phyloP scores from a whole-genome alignment of 2,113 vertebrate species.

The Nannobrachium achirus region DNA sequence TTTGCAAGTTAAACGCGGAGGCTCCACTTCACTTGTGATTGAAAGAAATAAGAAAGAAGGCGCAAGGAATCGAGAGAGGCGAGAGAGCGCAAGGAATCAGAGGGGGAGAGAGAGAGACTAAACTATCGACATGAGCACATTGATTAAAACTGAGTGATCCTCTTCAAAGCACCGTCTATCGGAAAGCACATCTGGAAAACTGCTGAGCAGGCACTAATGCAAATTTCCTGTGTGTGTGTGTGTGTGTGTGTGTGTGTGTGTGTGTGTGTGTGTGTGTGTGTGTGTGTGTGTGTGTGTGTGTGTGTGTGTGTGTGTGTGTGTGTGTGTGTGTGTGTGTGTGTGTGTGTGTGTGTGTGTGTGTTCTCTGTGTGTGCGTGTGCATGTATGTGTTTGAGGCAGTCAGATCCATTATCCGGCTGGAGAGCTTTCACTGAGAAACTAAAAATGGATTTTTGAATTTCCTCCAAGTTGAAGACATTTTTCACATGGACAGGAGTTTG shows the following conservation, averaged over 20 bases:
- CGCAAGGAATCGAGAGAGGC: conserved; percentile 3
- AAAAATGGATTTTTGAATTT: conserved; percentile 69
- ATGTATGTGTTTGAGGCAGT: conserved; percentile 17
- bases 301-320: neutral
- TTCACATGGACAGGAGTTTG: conserved; percentile 52
- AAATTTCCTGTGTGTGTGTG: conserved; percentile 43
- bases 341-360: conserved; percentile 10
- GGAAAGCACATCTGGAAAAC: conserved; percentile 58
- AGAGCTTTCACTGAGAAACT: conserved; percentile 57
- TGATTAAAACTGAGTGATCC: conserved; percentile 63
- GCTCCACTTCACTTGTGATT: conserved; percentile 41
- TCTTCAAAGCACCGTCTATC: conserved; percentile 52
- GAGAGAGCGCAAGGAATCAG: conserved; percentile 1
- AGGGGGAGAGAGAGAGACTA: conserved; percentile 20
- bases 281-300: conserved; percentile 12
- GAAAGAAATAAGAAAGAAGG: conserved; percentile 26
- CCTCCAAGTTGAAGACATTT: conserved; percentile 55
- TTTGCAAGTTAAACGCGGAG: conserved; percentile 13
- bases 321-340: conserved; percentile 1
- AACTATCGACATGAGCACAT: conserved; percentile 64
- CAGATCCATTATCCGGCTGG: conserved; percentile 61
- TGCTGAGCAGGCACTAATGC: conserved; percentile 59
- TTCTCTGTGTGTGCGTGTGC: neutral
- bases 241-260: conserved; percentile 7
- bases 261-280: conserved; percentile 5